These are phyloP conservation scores for Apamea monoglypha DNA, from an alignment of 2,888 invertebrate species.

Conservation along the genomic window DNA sequence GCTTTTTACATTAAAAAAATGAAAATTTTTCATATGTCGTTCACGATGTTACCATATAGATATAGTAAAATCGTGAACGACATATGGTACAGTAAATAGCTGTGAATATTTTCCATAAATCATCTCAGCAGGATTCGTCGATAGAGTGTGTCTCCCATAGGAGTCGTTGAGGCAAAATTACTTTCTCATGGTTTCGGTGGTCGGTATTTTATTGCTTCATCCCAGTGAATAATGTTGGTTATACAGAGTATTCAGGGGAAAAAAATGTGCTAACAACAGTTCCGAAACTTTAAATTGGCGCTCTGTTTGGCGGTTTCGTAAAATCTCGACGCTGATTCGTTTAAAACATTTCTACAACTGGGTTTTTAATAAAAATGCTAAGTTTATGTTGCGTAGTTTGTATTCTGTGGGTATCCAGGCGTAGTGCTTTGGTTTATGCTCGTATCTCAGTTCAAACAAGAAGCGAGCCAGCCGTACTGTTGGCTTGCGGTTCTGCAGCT, in stretches of 20 bases:
- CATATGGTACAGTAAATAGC: conserved; percentile 35
- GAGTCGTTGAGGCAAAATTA: conserved; percentile 69
- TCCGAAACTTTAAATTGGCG: conserved; percentile 76
- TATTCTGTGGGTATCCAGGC: conserved; percentile 33
- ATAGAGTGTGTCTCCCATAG: conserved; percentile 62
- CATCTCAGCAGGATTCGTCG: conserved; percentile 49
- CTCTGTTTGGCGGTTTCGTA: conserved; percentile 55
- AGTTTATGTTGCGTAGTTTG: conserved; percentile 47
- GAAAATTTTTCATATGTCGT: conserved; percentile 8
- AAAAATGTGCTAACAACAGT: conserved; percentile 69
- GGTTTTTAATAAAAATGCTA: conserved; percentile 53
- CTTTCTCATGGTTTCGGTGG: conserved; percentile 67
- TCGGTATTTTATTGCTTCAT: conserved; percentile 73
- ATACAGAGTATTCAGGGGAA: conserved; percentile 62
- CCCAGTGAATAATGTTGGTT: conserved; percentile 71
- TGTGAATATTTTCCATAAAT: conserved; percentile 57
- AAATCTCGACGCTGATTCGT: conserved; percentile 67
- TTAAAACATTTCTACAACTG: conserved; percentile 55
- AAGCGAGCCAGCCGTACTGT: conserved; percentile 31
- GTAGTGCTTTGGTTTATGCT: conserved; percentile 36
- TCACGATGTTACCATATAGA: conserved; percentile 4
- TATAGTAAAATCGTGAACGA: conserved; percentile 4
- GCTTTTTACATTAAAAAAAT: conserved; percentile 14
- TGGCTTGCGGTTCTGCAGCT: conserved; percentile 44
- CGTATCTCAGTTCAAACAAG: conserved; percentile 48